A percentile compares a stretch with the other conserved stretches of the same genome.
These are phyloP conservation scores for Coryphaenoides rupestris DNA, from an alignment of 2,113 vertebrate species.

Conservation along the genomic window DNA sequence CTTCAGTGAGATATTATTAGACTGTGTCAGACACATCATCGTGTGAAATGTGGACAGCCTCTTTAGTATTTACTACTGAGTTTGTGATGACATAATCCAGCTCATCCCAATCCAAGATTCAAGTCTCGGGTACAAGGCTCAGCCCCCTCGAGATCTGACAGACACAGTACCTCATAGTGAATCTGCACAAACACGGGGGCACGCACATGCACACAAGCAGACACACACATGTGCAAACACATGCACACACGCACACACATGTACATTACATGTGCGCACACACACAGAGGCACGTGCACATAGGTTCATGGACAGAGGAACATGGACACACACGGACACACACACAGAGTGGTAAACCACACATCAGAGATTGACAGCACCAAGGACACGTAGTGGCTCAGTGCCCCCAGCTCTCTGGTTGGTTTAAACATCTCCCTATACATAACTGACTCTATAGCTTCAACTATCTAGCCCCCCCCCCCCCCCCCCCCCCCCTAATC, in stretches of 20 bases:
- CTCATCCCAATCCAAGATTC: conserved; percentile 25
- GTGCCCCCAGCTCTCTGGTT: neutral
- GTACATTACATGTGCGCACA: no score
- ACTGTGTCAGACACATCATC: neutral
- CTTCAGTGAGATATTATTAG: no score
- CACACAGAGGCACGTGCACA: neutral
- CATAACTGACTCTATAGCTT: conserved; percentile 14
- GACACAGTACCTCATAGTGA: neutral
- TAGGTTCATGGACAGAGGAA: neutral
- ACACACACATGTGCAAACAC: neutral
- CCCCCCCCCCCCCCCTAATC: no score
- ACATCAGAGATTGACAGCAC: neutral
- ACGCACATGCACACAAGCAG: neutral
- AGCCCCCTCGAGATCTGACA: conserved; percentile 16
- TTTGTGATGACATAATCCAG: conserved; percentile 42
- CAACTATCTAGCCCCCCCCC: conserved; percentile 19
- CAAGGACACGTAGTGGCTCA: neutral
- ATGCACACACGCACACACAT: conserved; percentile 7
- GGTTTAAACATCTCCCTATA: neutral
- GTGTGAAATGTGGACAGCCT: neutral
- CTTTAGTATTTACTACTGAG: neutral
- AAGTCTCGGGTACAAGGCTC: conserved; percentile 22
- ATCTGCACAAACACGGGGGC: neutral
- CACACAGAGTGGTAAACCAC: neutral
- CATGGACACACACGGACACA: neutral